phyloP scores from a whole-genome alignment of 2,113 vertebrate species.

The Tupaia chinensis region DNA sequence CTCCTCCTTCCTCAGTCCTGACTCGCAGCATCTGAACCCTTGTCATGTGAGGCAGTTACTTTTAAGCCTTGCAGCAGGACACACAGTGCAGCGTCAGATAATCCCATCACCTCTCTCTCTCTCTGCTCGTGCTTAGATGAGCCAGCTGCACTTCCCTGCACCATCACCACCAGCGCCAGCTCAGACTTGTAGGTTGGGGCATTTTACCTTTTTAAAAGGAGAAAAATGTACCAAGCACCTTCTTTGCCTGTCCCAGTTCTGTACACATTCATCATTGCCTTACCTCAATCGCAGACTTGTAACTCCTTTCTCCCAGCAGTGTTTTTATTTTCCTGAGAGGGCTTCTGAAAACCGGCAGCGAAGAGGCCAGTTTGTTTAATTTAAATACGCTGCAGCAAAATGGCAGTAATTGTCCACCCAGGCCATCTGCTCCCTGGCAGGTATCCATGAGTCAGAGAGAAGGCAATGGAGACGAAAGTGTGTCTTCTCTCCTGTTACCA shows the following conservation, averaged over 20 bases:
- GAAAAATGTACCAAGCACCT: not conserved
- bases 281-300: not conserved
- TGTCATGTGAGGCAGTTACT: not conserved
- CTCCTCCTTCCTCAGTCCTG: not conserved
- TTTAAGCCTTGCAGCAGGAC: not conserved
- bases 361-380: conserved; percentile 86
- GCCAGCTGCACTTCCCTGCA: not conserved
- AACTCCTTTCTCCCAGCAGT: not conserved
- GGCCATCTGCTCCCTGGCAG: conserved; percentile 89
- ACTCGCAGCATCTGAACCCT: not conserved
- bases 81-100: not conserved
- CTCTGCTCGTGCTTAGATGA: rapidly evolving
- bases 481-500: conserved; percentile 79
- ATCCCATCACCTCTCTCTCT: rapidly evolving
- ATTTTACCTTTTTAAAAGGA: not conserved
- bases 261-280: not conserved
- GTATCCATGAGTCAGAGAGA: conserved; percentile 81
- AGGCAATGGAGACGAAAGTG: conserved; percentile 70
- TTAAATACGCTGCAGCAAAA: conserved; percentile 83
- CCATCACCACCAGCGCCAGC: not conserved
- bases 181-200: not conserved
- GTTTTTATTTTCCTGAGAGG: conserved; percentile 42
- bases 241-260: not conserved
- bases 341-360: conserved; percentile 70
- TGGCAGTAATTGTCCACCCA: conserved; percentile 85